phyloP scores from a whole-genome alignment of 2,113 vertebrate species.

The Oreochromis tanganicae region DNA sequence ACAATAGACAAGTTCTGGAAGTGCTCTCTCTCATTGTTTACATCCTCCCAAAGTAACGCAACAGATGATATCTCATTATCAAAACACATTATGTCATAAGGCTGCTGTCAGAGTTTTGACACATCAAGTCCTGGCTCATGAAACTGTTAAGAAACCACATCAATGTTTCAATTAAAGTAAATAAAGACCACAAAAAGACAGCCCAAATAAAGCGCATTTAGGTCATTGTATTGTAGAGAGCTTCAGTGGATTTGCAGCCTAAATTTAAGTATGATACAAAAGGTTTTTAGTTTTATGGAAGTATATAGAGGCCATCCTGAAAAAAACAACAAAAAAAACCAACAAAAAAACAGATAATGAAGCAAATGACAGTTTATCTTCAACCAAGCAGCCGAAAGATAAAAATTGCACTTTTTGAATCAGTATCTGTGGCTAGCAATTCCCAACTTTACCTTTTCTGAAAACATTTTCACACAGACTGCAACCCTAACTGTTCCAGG shows the following conservation, averaged over 20 bases:
- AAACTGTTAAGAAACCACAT: not conserved
- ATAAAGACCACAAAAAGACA: not conserved
- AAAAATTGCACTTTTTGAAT: not conserved
- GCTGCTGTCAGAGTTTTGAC: not conserved
- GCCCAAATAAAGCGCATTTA: not conserved
- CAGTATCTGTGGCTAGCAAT: not conserved
- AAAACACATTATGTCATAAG: not conserved
- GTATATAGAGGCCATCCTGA: not conserved
- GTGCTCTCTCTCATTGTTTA: not conserved
- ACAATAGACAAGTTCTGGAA: slow-evolving; percentile 25
- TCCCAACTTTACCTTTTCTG: not conserved
- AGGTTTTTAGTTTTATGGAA: not conserved
- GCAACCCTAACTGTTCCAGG: accelerated
- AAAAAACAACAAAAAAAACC: not conserved
- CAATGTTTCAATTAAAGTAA: not conserved
- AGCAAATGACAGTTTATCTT: not conserved
- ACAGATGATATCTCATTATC: not conserved
- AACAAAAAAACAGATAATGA: not conserved
- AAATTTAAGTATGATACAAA: not conserved
- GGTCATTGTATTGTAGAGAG: not conserved
- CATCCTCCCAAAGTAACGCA: not conserved
- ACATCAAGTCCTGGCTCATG: not conserved
- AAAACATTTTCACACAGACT: not conserved
- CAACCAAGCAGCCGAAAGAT: not conserved
- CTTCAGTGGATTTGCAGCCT: not conserved